These are phyloP conservation scores for Actenoides hombroni DNA, from an alignment of 2,113 vertebrate species.

Conservation along the genomic window DNA sequence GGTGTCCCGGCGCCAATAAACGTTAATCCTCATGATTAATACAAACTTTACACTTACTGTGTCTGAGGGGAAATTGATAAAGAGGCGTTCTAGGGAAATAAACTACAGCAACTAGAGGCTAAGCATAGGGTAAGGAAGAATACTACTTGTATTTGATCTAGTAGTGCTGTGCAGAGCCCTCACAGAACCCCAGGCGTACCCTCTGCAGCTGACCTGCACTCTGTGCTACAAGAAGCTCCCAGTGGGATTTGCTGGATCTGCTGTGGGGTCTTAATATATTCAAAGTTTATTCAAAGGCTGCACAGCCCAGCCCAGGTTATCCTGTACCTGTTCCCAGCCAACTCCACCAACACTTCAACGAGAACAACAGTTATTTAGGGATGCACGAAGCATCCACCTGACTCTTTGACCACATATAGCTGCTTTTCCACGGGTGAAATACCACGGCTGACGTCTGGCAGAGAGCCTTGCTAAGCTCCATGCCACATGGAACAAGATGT, in stretches of 20 bases:
- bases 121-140: background rate
- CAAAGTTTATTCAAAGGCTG: background rate
- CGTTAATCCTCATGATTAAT: background rate
- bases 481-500: background rate
- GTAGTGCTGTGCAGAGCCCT: background rate
- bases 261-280: background rate
- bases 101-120: background rate
- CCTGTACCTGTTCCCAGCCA: background rate
- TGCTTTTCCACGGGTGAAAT: background rate
- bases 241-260: background rate
- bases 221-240: background rate
- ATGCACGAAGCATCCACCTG: background rate
- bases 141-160: background rate
- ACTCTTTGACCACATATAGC: no score
- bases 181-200: background rate
- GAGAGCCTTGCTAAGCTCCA: background rate
- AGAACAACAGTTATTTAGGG: background rate
- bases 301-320: background rate
- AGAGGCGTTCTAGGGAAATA: background rate
- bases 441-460: background rate
- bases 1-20: background rate
- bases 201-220: background rate
- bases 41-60: accelerated
- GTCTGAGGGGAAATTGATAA: background rate
- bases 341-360: background rate